A percentile compares a stretch with the other conserved stretches of the same genome.
phyloP scores from a whole-genome alignment of 2,113 vertebrate genomes.

The Macroglossus sobrinus region DNA sequence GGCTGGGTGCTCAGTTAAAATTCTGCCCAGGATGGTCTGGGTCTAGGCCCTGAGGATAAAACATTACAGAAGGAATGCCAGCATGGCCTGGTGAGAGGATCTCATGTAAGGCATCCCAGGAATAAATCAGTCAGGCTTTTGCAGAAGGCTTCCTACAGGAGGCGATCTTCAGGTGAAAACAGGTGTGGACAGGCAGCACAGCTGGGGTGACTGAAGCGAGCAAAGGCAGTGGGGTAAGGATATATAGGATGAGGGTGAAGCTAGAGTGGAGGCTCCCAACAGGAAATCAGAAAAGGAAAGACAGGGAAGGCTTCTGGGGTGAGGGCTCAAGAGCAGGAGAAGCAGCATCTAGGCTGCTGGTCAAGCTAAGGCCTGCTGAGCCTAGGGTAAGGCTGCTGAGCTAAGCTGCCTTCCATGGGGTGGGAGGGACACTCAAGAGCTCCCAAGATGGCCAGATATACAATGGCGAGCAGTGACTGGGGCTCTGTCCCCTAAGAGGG shows the following conservation, averaged over 20 bases:
- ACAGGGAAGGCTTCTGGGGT: background rate
- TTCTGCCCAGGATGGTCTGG: background rate
- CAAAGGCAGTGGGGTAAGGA: background rate
- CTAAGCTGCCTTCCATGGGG: fast-evolving
- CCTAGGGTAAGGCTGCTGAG: background rate
- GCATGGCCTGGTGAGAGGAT: background rate
- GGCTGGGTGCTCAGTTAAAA: background rate
- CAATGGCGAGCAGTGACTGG: background rate
- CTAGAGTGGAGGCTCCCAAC: background rate
- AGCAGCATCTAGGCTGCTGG: background rate
- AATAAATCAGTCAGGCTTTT: background rate
- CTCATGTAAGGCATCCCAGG: background rate
- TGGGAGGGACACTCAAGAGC: background rate
- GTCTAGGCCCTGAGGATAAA: background rate
- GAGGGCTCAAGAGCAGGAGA: background rate
- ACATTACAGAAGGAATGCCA: background rate
- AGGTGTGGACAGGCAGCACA: background rate
- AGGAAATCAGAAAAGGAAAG: background rate
- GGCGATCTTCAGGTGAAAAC: background rate
- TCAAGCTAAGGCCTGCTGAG: background rate
- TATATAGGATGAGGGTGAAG: background rate
- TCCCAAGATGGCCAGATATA: background rate
- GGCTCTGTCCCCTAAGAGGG: background rate
- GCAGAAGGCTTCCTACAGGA: background rate
- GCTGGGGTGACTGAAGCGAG: background rate